Base-by-base conservation (phyloP, 2,113 vertebrate genomes). In the Callipepla squamata region DNA sequence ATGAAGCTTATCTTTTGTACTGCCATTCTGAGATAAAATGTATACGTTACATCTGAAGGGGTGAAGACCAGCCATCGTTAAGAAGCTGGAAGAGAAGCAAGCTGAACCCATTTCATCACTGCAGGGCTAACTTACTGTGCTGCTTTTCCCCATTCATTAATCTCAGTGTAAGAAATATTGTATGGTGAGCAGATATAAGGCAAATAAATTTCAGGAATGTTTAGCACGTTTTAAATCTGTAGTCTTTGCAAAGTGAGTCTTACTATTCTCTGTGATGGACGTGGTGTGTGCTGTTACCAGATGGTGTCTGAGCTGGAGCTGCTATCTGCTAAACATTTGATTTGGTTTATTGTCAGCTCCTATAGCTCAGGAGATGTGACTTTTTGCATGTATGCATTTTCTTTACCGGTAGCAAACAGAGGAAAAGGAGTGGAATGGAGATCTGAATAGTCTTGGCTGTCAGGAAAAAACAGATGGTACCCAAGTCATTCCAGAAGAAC, bases 361-460 rank as follows among this genome's bases (percentile, higher is more conserved):
- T 62, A 85, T 85, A 85, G 50, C 72, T 89, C 34, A 6, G 59
- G 38, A 83, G 72, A 45, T 70, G 13, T 58, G 22, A 76, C 50
- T 87, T 84, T 45, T 34, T 82, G 9, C 14, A 30, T 61, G 18
- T 73, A 6, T 90, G 9, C 81, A 7, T 93, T 86, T 90, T 62
- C 15, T 80, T 23, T 68, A 83, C 34, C 53, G 89, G 10, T n/a
- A 97, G 97, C 63, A 92, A 78, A 81, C 23, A 20, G 87, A 73
- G 25, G 57, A 67, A 86, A 78, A 50, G 59, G 38, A 82, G 68
- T 65, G 87, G 92, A 92, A 68, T 0, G 1, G 50, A 89, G 40
- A 79, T 45, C 21, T 72, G 19, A 74, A 67, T 80, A 63, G 66
- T 36, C 72, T 38, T 22, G 34, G 45, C 50, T 66, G 76, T 62